Base-by-base conservation (phyloP, 23 tunicate genomes). In the Clavelina lepadiformis region DNA sequence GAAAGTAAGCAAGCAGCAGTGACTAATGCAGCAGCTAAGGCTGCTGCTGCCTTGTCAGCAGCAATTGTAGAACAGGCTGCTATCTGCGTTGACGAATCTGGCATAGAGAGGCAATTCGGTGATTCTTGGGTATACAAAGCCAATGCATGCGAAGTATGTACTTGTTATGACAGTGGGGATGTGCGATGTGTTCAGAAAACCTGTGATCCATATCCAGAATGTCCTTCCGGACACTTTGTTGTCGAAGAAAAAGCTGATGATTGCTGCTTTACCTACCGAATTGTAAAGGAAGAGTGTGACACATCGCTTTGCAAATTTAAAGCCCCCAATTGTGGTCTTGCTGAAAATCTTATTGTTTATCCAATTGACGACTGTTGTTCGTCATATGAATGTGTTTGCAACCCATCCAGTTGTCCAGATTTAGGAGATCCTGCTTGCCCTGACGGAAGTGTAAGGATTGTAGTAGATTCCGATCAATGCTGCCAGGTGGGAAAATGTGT, bases 401-500 rank as follows among this genome's bases (percentile, higher is more conserved):
- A 89, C 68, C 85, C 85, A 26, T 27, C 91, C 2, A 63, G 71
- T 33, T 89, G 97, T 63, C 85, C 85, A 2, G 71, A 80, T 35
- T 45, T 89, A 11, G 88, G 85, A 8, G 82, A 81, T 75, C 83
- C 83, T 1, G 83, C 88, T 20, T 89, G 97, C 53, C 89, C 97
- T 15, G 77, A 61, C 23, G 97, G 97, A 15, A 54, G 79, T 38
- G 61, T 80, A 28, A 63, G 97, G 21, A 71, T 81, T 13, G 59
- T 81, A 31, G 76, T 81, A 1, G 97, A 89, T 11, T 69, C 83
- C 22, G 58, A 71, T 19, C 81, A 72, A 61, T 89, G 97, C 61
- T 89, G 97, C 52, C 73, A 70, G 29, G 78, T 89, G n/a, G 88
- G 91, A 31, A 89, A 89, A 75, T 89, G 97, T 47, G 88, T 86